Base-by-base conservation (phyloP, 1,140 invertebrate genomes). In the Notospermus geniculatus region DNA sequence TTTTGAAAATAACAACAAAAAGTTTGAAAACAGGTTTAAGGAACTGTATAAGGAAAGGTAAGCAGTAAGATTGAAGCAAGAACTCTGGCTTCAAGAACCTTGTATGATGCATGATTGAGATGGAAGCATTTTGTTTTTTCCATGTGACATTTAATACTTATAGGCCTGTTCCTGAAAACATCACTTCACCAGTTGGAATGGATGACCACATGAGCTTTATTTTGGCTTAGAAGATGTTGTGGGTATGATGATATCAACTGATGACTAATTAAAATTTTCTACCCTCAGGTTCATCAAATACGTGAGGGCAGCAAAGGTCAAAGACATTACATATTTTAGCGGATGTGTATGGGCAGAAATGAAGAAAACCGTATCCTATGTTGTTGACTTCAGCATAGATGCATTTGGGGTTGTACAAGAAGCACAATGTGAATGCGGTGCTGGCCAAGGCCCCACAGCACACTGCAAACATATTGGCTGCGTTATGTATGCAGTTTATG, bases 401-500 rank as follows among this genome's bases (percentile, higher is more conserved):
- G 55, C 29, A 22, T n/a, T 59, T 56, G 63, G 58, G 1, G 28
- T 15, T 54, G 39, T 69, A 22, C 0, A 58, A 9, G 67, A 69
- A 45, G 27, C 39, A 2, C 70, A 71, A 53, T 69, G 69, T 69
- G 69, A 71, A 41, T 71, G 69, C 67, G 60, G n/a, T n/a, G n/a
- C n/a, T n/a, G n/a, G n/a, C n/a, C n/a, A n/a, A n/a, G n/a, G n/a
- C n/a, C n/a, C n/a, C n/a, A n/a, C n/a, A n/a, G n/a, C n/a, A n/a
- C n/a, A n/a, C n/a, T n/a, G n/a, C n/a, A n/a, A n/a, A n/a, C 69
- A 69, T 61, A 57, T 71, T 27, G 54, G 46, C 25, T 19, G 30
- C 53, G 50, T 64, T 1, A 39, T 71, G 1, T 67, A 41, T 65
- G 67, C 57, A 41, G 58, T 64, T 15, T 23, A n/a, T 29, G 22